Evolutionary conservation across 37 sponge, comb jelly and placozoan genomes (phyloP), one percentile per base, ranked within the genome.

Genomic region (Theonella swinhoei): DNA sequence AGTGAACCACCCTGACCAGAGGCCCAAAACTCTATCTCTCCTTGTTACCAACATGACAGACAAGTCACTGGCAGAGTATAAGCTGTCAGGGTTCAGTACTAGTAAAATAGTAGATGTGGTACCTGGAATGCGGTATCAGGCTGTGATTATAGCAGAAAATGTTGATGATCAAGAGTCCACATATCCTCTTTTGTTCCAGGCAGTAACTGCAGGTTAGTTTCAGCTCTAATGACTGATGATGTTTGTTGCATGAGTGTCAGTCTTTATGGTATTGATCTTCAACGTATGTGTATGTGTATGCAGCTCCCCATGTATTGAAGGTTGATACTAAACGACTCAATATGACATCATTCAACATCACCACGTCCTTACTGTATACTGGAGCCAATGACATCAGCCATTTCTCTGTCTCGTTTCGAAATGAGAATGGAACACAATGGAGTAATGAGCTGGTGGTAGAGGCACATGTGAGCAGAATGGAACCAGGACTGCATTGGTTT

Each of bases 311-410:
- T 1, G 9, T 33, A 20, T 22, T 33, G 20, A 31, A 20, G 3
- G 33, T 68, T 20, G 69, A 32, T 20, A 31, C 29, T 9, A 25
- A 25, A 26, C 24, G 76, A 59, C 33, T 54, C 76, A 58, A 47
- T 28, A 59, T n/a, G 29, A 75, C 76, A 42, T 28, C 32, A 4
- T 75, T 75, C 76, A 59, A 4, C 11, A 24, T 33, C 30, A 20
- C 59, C 1, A 5, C 58, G 32, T 7, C 25, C 34, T 34, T 75
- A 33, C 61, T 3, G 30, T 75, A 75, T 61, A 75, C 76, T 26
- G 76, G 76, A 26, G 76, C 61, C 25, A 61, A 43, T 9, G 1
- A 59, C 34, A 75, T 75, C 62, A 59, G 61, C 26, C 73, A 72
- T 23, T 39, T 72, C 25, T 0, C 0, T 3, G 42, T 72, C 23